These are phyloP conservation scores for Dryococelus australis DNA, from an alignment of 2,888 invertebrate genomes.

Conservation along the genomic window DNA sequence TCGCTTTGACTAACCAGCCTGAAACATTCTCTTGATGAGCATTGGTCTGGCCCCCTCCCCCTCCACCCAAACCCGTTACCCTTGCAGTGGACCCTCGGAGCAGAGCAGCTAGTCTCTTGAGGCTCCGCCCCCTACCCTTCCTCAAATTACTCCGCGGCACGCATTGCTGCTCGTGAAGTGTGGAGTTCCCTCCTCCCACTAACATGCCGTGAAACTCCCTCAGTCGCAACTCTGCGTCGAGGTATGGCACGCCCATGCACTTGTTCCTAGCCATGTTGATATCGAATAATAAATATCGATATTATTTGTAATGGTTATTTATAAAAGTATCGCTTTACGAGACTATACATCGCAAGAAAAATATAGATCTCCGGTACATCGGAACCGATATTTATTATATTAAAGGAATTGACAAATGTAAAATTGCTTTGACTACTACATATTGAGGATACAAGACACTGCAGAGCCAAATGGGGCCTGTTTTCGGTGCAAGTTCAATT, in stretches of 20 bases:
- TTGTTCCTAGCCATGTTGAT: too few species aligned
- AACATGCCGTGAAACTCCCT: not conserved
- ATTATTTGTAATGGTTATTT: too few species aligned
- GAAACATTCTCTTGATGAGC: conserved; percentile 55
- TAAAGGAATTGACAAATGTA: too few species aligned
- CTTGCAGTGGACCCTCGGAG: not conserved
- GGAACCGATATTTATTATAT: too few species aligned
- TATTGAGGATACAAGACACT: too few species aligned
- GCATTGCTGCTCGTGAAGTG: not conserved
- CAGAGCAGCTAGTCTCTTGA: conserved; percentile 1
- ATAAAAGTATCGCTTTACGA: too few species aligned
- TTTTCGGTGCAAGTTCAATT: too few species aligned
- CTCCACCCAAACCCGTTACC: not conserved
- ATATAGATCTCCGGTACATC: too few species aligned
- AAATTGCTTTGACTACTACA: too few species aligned
- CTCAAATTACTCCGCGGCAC: not conserved
- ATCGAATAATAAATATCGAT: too few species aligned
- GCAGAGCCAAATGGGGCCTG: too few species aligned
- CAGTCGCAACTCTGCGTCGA: not conserved
- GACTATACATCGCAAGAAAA: too few species aligned
- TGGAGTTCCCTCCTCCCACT: not conserved
- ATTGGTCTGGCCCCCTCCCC: not conserved
- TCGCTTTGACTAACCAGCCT: conserved; percentile 61
- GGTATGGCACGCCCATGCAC: not conserved
- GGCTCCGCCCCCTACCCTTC: not conserved